A percentile compares a stretch with the other conserved stretches of the same genome.
These are phyloP conservation scores for Nothocercus nigrocapillus DNA, from an alignment of 2,113 vertebrate species.

Conservation along the genomic window DNA sequence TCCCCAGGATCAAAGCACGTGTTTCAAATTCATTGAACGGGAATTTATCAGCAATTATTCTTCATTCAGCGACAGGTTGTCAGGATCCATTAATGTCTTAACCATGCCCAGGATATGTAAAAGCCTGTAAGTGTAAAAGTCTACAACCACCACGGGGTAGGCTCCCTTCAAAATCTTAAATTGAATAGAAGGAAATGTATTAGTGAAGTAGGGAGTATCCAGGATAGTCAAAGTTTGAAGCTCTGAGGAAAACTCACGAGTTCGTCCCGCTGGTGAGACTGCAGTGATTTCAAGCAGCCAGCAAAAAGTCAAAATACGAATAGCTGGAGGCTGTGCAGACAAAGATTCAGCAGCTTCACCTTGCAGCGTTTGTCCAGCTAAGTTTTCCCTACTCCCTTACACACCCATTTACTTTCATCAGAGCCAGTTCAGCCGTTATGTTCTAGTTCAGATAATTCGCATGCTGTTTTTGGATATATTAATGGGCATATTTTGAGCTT, in stretches of 20 bases:
- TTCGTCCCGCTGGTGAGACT: background rate
- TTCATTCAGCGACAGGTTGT: background rate
- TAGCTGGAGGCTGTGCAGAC: background rate
- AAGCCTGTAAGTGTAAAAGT: background rate
- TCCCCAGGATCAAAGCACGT: background rate
- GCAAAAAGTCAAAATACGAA: background rate
- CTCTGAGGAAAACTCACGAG: background rate
- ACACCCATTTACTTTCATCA: background rate
- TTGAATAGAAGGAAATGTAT: background rate
- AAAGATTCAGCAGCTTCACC: background rate
- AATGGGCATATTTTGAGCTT: background rate
- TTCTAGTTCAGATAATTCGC: background rate
- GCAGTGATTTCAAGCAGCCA: fast-evolving
- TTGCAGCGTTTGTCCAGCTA: background rate
- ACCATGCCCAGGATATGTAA: fast-evolving
- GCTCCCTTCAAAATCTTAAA: background rate
- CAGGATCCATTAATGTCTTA: background rate
- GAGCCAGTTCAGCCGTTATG: background rate
- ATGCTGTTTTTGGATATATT: background rate
- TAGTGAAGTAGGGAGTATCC: background rate
- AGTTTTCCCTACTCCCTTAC: background rate
- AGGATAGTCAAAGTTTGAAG: background rate
- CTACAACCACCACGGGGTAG: background rate
- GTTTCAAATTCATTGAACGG: background rate
- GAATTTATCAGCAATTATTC: background rate